These are phyloP conservation scores for Diplogasteroides magnus DNA, from an alignment of 1,140 invertebrate species.

Conservation along the genomic window DNA sequence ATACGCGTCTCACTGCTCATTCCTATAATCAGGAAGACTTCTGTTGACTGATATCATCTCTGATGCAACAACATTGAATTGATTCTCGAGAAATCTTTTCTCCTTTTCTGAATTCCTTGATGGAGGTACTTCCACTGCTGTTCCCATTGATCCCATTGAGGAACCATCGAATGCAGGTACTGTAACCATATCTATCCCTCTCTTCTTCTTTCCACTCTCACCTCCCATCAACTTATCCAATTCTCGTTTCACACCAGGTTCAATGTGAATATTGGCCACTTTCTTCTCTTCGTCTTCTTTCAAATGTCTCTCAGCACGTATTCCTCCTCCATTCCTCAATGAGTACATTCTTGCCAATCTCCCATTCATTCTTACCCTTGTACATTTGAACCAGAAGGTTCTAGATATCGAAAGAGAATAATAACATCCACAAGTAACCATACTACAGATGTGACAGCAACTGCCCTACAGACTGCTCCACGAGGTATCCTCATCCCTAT, in stretches of 20 bases:
- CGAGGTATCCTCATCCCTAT: conserved; percentile 6
- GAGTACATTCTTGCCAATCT: conserved; percentile 6
- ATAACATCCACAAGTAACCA: conserved; percentile 34
- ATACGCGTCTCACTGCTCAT: conserved; percentile 12
- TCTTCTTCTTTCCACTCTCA: too few species aligned
- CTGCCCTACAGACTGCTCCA: conserved; percentile 28
- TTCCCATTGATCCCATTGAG: conserved; percentile 26
- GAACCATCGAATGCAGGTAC: conserved; percentile 21
- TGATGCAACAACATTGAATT: conserved; percentile 37
- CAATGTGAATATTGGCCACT: too few species aligned
- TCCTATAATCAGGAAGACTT: conserved; percentile 32
- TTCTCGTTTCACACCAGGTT: conserved; percentile 16
- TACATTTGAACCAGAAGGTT: conserved; percentile 7
- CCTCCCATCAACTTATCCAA: conserved; percentile 23
- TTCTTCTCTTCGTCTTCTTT: neutral
- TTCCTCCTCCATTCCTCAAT: conserved; percentile 4
- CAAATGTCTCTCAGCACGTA: neutral
- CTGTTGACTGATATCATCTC: conserved; percentile 36
- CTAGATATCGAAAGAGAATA: conserved; percentile 37
- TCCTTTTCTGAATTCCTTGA: conserved; percentile 21
- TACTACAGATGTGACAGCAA: conserved; percentile 32
- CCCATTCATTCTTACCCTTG: conserved; percentile 1
- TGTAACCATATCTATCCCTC: too few species aligned
- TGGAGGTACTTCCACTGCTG: conserved; percentile 21
- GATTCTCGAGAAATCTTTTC: conserved; percentile 33